A percentile compares a stretch with the other conserved stretches of the same genome.
Evolutionary conservation across 1,140 invertebrate genomes (phyloP).

Genomic region (Monomorium pharaonis): DNA sequence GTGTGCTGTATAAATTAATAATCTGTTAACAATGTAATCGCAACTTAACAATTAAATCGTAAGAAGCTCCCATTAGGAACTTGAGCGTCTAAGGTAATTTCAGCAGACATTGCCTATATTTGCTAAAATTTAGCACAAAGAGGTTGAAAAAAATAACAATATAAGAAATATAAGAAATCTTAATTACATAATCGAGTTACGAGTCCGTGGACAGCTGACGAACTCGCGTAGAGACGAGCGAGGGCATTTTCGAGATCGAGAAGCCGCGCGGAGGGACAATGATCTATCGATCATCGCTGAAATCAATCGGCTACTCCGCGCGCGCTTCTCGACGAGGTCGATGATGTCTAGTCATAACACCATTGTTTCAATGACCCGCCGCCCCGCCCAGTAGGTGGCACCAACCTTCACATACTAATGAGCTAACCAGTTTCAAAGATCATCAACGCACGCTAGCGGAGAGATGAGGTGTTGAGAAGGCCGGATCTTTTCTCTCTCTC

Average conservation of each 20-base stretch:
- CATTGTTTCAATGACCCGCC: constrained; percentile 77
- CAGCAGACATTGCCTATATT: not conserved
- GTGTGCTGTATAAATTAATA: constrained; percentile 19
- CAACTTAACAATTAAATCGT: not conserved
- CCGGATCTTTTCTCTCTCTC: constrained; percentile 55
- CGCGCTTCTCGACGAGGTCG: constrained; percentile 46
- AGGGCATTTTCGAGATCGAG: constrained; percentile 38
- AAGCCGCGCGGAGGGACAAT: constrained; percentile 2
- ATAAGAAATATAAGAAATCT: not conserved
- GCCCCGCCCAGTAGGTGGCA: constrained; percentile 77
- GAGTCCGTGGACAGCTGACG: not conserved
- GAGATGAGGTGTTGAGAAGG: constrained; percentile 69
- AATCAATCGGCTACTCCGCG: constrained; percentile 69
- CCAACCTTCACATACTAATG: constrained; percentile 75
- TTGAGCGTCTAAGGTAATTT: not conserved
- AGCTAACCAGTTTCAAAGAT: constrained; percentile 72
- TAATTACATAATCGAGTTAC: not conserved
- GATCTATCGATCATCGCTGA: constrained; percentile 71
- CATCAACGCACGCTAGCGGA: constrained; percentile 67
- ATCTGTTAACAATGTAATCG: not conserved
- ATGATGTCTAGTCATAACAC: constrained; percentile 76
- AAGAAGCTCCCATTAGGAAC: not conserved
- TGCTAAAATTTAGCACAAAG: not conserved
- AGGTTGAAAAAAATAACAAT: not conserved
- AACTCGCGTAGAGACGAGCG: not conserved